Evolutionary conservation across 2,113 vertebrate genomes (phyloP).

Genomic region (Passer montanus): DNA sequence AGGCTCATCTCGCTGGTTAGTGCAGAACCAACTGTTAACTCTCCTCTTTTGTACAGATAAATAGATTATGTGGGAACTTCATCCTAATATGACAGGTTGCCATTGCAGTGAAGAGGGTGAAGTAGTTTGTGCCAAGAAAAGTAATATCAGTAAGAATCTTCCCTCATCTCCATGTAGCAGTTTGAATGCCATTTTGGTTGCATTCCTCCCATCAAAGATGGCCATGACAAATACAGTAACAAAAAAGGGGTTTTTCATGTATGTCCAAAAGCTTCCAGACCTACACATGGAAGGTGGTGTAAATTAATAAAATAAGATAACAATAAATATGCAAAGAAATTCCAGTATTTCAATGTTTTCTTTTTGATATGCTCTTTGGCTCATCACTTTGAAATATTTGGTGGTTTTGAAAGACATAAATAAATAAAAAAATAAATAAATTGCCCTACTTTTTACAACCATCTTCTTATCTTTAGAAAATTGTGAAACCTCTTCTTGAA

Average conservation of each 20-base stretch:
- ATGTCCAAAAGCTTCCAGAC: neutral
- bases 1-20: neutral
- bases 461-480: neutral
- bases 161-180: neutral
- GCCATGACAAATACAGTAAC: neutral
- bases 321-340: neutral
- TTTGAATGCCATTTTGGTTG: neutral
- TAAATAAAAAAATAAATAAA: neutral
- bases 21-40: neutral
- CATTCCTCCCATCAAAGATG: neutral
- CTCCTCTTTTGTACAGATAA: neutral
- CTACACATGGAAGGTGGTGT: rapidly evolving
- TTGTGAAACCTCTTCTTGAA: neutral
- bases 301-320: neutral
- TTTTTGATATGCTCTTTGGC: neutral
- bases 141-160: neutral
- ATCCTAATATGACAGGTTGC: neutral
- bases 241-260: rapidly evolving
- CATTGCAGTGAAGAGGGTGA: neutral
- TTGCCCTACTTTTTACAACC: neutral
- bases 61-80: neutral
- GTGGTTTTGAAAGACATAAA: neutral
- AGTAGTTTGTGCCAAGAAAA: neutral
- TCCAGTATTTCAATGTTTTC: neutral
- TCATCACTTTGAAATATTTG: neutral